These are phyloP conservation scores for Vanessa tameamea DNA, from an alignment of 1,140 invertebrate species.

Conservation along the genomic window DNA sequence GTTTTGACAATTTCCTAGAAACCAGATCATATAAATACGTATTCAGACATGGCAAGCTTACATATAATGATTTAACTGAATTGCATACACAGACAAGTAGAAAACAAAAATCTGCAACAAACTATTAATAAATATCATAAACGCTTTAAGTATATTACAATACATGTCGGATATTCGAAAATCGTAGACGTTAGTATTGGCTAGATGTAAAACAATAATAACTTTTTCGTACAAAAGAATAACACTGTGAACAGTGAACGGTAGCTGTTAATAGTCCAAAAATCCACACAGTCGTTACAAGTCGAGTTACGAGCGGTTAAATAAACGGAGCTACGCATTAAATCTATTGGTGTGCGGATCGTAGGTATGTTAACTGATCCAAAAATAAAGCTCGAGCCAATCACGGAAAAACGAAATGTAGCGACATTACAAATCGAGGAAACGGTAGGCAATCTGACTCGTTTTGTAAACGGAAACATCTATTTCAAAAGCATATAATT, in stretches of 20 bases:
- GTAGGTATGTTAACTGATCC: constrained; percentile 59
- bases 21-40: no score
- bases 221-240: neutral
- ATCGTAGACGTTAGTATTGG: neutral
- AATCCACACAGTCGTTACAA: constrained; percentile 67
- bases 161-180: no score
- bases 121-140: neutral
- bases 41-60: no score
- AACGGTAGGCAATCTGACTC: constrained; percentile 30
- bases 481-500: constrained; percentile 1
- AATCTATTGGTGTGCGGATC: constrained; percentile 60
- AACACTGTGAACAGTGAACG: constrained; percentile 31
- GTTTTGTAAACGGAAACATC: constrained; percentile 3
- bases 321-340: constrained; percentile 70
- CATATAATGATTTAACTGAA: neutral
- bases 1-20: no score
- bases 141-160: neutral
- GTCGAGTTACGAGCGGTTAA: constrained; percentile 74
- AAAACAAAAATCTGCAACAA: no score
- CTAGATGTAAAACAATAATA: neutral
- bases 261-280: constrained; percentile 49
- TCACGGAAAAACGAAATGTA: constrained; percentile 45
- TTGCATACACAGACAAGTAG: neutral
- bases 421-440: constrained; percentile 47
- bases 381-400: constrained; percentile 71